Evolutionary conservation across 2,888 invertebrate genomes (phyloP), one percentile per base, ranked within the genome.

Genomic region (Lithophane semibrunnea): DNA sequence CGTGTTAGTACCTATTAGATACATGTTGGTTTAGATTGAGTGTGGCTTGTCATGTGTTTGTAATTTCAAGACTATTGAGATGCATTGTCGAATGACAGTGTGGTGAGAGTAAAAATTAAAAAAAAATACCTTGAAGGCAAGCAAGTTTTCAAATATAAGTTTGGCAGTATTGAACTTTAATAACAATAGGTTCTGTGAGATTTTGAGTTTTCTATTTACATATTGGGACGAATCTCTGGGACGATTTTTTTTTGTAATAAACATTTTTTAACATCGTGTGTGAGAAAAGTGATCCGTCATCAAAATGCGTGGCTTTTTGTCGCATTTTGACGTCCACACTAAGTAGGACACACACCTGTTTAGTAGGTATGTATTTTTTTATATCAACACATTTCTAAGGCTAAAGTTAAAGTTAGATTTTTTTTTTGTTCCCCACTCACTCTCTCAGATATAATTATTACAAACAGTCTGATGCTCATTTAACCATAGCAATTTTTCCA

Each of bases 11-110:
- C n/a, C n/a, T n/a, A n/a, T 42, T 58, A 73, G 52, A 29, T 29
- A 37, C 37, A 73, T 54, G 56, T 49, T 67, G 82, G n/a, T 44
- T 66, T 24, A 44, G 18, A 67, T 68, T 18, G 3, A 63, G 9
- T 18, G 5, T 49, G 49, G 49, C 49, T 49, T 49, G 49, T 18
- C 44, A 9, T 7, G 44, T 37, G 44, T 58, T 24, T 29, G 29
- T n/a, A 42, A 80, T 80, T 80, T 73, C 13, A 56, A 71, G 9
- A 37, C 54, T 80, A 49, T 63, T 72, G 3, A 3, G 0, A 37
- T 16, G 61, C 7, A 16, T 61, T 69, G 21, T 47, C 10, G 1
- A 29, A 52, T 49, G 8, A 13, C n/a, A 44, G 24, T 16, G 42
- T 5, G 16, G 29, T 9, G 21, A 10, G 52, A 18, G 16, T 49